Conservation (phyloP, 1,140 invertebrate species). For the Asbolus verrucosus region DNA sequence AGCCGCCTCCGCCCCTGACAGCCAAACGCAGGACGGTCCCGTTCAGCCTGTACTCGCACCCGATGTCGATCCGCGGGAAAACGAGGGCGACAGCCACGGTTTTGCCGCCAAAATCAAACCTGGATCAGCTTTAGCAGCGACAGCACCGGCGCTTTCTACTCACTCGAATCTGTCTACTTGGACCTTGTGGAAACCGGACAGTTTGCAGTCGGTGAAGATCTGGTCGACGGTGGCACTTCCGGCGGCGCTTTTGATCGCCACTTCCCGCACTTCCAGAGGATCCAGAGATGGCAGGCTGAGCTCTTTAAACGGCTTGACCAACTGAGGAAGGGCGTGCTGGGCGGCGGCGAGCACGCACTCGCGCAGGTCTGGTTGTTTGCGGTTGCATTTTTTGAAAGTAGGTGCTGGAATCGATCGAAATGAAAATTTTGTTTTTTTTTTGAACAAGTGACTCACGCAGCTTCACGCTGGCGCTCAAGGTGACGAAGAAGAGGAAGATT, state of each 20-base stretch:
- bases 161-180: too few species aligned
- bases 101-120: too few species aligned
- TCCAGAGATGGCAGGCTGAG: not conserved
- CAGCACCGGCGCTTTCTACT: too few species aligned
- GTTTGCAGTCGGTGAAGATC: not conserved
- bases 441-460: not conserved
- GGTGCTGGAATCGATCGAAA: slow-evolving; percentile 8
- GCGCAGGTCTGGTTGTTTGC: slow-evolving; percentile 6
- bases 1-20: not conserved
- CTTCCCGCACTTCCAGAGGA: not conserved
- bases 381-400: slow-evolving; percentile 8
- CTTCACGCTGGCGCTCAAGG: too few species aligned
- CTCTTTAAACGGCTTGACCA: slow-evolving; percentile 5
- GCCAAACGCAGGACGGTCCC: not conserved
- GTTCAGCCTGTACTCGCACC: too few species aligned
- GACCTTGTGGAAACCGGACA: too few species aligned
- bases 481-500: too few species aligned
- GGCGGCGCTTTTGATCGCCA: not conserved
- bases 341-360: not conserved
- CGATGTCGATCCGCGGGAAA: too few species aligned
- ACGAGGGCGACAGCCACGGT: too few species aligned
- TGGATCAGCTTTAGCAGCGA: too few species aligned
- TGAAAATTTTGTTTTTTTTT: not conserved
- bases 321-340: not conserved
- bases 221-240: not conserved